Percentiles rank a stretch among this genome's conserved stretches.
These are phyloP conservation scores for Capitulum mitella DNA, from an alignment of 2,888 invertebrate species.

Conservation along the genomic window DNA sequence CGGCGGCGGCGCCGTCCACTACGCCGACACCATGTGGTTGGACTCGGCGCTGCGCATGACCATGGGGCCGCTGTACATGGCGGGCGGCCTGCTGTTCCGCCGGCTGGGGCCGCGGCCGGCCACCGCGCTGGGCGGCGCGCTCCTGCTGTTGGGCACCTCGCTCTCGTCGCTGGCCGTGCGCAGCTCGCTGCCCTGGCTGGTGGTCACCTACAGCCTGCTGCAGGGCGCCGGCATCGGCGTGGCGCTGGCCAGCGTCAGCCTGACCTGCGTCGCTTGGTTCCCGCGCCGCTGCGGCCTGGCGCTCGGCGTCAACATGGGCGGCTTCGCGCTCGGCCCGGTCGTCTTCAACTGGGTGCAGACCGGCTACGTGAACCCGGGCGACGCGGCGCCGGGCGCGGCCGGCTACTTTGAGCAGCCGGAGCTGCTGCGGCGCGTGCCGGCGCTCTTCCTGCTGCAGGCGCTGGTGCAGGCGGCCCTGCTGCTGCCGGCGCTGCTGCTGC, in stretches of 20 bases:
- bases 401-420: constrained; percentile 38
- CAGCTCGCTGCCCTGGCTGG: not conserved
- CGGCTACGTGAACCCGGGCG: constrained; percentile 41
- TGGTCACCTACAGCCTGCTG: not conserved
- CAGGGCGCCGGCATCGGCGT: constrained; percentile 14
- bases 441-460: constrained; percentile 40
- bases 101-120: not conserved
- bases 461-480: constrained; percentile 40
- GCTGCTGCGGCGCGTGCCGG: constrained; percentile 40
- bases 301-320: constrained; percentile 42
- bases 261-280: constrained; percentile 38
- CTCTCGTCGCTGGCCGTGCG: not conserved
- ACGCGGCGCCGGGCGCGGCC: not conserved
- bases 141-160: not conserved
- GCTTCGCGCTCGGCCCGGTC: constrained; percentile 43
- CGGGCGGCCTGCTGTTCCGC: not conserved
- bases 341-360: constrained; percentile 43
- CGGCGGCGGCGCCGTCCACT: not conserved
- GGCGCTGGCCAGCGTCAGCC: constrained; percentile 2
- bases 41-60: not conserved
- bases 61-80: constrained; percentile 1
- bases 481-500: not conserved
- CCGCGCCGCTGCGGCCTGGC: constrained; percentile 41
- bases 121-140: not conserved
- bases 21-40: constrained; percentile 13